These are phyloP conservation scores for Microctonus brassicae DNA, from an alignment of 2,888 invertebrate species.

Conservation along the genomic window DNA sequence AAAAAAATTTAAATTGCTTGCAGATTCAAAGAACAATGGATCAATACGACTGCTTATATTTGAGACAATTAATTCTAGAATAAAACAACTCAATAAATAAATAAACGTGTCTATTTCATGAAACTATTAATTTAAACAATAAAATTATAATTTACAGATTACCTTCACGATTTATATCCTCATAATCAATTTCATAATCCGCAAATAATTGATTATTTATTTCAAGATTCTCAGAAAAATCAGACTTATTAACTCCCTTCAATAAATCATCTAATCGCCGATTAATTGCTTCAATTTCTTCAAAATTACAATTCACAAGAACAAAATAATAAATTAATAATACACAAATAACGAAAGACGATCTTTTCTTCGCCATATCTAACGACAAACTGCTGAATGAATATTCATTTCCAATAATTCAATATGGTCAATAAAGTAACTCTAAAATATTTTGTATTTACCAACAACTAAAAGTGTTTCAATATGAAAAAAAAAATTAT, in stretches of 20 bases:
- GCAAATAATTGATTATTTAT: slow-evolving; percentile 56
- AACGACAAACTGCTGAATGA: slow-evolving; percentile 3
- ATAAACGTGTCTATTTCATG: neutral
- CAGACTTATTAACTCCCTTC: slow-evolving; percentile 19
- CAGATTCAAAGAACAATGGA: slow-evolving; percentile 33
- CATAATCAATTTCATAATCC: slow-evolving; percentile 63
- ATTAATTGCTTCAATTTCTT: slow-evolving; percentile 32
- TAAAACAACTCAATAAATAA: neutral
- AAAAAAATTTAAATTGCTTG: slow-evolving; percentile 49
- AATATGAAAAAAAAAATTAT: neutral
- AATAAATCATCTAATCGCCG: slow-evolving; percentile 38
- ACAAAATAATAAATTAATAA: slow-evolving; percentile 26
- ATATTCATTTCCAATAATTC: neutral
- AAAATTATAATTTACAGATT: slow-evolving; percentile 40
- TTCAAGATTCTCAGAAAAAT: slow-evolving; percentile 36
- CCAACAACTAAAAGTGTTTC: neutral
- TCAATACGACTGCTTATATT: slow-evolving; percentile 45
- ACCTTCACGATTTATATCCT: slow-evolving; percentile 69
- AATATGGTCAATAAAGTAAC: too few relatives aligned
- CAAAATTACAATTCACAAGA: slow-evolving; percentile 25
- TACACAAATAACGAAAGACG: slow-evolving; percentile 26
- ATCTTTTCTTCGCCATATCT: slow-evolving; percentile 7
- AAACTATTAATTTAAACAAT: too few relatives aligned
- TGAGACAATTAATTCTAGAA: slow-evolving; percentile 52
- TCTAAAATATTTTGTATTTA: slow-evolving; percentile 32